phyloP scores from a whole-genome alignment of 2,797 vertebrate genomes.

The Limosa lapponica region DNA sequence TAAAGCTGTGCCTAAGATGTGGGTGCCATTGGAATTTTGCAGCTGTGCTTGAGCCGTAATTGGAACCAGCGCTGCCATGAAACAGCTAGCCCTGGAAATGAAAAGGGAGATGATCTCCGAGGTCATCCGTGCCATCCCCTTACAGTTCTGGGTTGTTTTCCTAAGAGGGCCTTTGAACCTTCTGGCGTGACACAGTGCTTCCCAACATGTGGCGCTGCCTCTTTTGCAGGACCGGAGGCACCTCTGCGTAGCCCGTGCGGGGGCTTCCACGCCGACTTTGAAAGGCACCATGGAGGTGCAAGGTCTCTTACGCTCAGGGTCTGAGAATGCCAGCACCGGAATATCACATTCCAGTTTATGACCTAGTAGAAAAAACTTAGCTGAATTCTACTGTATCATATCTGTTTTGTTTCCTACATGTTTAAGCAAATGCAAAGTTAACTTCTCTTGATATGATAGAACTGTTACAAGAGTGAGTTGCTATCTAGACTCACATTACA shows the following conservation, averaged over 20 bases:
- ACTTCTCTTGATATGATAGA: neutral
- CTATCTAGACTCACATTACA: neutral
- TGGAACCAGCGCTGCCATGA: neutral
- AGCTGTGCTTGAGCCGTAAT: conserved; percentile 48
- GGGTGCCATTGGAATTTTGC: conserved; percentile 54
- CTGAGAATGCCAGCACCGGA: neutral
- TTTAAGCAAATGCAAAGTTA: neutral
- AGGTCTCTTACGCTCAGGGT: neutral
- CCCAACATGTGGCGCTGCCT: neutral
- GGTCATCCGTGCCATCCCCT: neutral
- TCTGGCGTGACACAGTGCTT: accelerated
- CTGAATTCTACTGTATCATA: neutral
- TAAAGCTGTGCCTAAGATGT: conserved; percentile 49
- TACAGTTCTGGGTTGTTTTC: neutral
- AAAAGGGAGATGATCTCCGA: neutral
- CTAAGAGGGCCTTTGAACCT: neutral
- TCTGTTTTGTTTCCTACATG: neutral
- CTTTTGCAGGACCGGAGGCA: neutral
- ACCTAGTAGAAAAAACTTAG: neutral
- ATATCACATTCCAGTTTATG: neutral
- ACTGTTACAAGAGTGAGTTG: neutral
- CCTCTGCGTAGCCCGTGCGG: accelerated
- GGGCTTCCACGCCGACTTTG: neutral
- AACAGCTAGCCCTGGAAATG: neutral
- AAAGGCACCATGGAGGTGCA: accelerated